Conservation (phyloP, 2,113 vertebrate genomes). For the Microcebus murinus region DNA sequence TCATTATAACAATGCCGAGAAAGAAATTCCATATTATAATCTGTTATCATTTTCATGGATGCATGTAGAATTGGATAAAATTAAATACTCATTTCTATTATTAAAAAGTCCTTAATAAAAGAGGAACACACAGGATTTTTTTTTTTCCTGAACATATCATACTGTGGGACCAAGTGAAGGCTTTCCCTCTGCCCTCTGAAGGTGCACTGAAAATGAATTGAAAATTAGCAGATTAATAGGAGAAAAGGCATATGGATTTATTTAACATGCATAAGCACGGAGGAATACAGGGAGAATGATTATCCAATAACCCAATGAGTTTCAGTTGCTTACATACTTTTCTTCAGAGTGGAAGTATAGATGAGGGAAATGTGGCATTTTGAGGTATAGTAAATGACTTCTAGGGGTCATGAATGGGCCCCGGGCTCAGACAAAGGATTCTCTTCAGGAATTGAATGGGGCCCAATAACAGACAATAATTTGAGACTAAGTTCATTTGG, state of each 20-base stretch:
- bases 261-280: neutral
- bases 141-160: neutral
- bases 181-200: neutral
- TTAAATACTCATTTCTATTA: neutral
- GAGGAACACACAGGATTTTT: neutral
- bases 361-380: neutral
- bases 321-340: neutral
- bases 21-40: neutral
- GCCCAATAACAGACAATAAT: neutral
- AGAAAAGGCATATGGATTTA: neutral
- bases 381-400: neutral
- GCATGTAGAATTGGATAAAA: neutral
- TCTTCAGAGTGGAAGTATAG: neutral
- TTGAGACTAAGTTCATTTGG: neutral
- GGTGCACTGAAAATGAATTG: neutral
- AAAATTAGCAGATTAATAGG: neutral
- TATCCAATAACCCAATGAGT: neutral
- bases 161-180: neutral
- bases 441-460: neutral
- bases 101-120: neutral
- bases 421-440: neutral
- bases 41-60: neutral
- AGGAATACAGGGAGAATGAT: neutral
- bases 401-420: neutral
- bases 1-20: neutral